A percentile compares a stretch with the other conserved stretches of the same genome.
Conservation (phyloP, 2,888 invertebrate species). For the Acanthopleura granulata region DNA sequence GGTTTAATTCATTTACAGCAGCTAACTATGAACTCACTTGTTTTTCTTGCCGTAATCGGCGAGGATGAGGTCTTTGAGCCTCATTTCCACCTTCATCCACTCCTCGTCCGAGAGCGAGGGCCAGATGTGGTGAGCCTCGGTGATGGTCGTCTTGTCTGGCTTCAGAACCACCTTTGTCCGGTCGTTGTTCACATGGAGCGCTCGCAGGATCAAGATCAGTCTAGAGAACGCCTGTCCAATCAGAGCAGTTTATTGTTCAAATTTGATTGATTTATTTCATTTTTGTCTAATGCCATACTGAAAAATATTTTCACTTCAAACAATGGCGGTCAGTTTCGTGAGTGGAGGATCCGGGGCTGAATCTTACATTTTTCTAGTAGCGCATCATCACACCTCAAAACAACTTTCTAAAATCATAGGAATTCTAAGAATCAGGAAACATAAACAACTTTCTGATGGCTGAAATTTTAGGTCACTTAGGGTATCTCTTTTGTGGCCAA, state of each 20-base stretch:
- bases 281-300: too few species aligned
- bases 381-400: background rate
- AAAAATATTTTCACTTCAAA: too few species aligned
- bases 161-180: conserved; percentile 98
- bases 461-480: too few species aligned
- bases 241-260: background rate
- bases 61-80: conserved; percentile 96
- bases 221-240: conserved; percentile 90
- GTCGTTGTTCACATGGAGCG: conserved; percentile 98
- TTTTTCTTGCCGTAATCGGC: conserved; percentile 99
- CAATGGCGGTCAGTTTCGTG: too few species aligned
- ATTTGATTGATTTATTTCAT: too few species aligned
- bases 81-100: conserved; percentile 99
- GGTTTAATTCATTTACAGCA: too few species aligned
- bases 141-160: conserved; percentile 98
- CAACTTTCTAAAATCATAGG: background rate
- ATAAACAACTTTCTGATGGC: too few species aligned
- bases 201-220: conserved; percentile 94
- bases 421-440: too few species aligned
- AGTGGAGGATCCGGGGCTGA: too few species aligned
- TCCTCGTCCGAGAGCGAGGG: conserved; percentile 97
- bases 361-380: too few species aligned
- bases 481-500: too few species aligned
- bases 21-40: too few species aligned
- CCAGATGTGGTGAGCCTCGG: conserved; percentile 99